Evolutionary conservation across 2,797 vertebrate species (phyloP).

Genomic region (Notolepis coatsorum): DNA sequence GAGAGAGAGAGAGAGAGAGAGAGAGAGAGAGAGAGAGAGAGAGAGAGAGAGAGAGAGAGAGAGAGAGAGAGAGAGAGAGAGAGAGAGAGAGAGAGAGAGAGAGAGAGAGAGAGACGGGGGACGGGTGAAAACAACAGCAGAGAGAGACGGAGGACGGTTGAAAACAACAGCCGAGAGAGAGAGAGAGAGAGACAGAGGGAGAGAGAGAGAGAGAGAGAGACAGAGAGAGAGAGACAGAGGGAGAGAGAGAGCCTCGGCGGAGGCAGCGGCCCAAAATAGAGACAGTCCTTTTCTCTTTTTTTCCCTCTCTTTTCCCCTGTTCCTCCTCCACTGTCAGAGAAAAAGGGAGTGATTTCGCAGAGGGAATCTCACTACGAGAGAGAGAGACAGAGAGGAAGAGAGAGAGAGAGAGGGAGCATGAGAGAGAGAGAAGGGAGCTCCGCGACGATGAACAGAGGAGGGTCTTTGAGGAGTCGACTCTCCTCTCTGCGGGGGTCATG

Average conservation of each 20-base stretch:
- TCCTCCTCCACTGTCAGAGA: conserved; percentile 36
- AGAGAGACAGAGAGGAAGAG: conserved; percentile 16
- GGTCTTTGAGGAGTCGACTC: conserved; percentile 79
- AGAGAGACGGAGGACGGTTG: conserved; percentile 38
- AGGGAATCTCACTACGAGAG: conserved; percentile 42
- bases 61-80: neutral
- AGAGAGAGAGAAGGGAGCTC: conserved; percentile 38
- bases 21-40: conserved; percentile 48
- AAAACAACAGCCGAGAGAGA: conserved; percentile 16
- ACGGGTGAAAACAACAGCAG: conserved; percentile 28
- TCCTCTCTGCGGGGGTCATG: conserved; percentile 82
- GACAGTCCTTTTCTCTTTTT: conserved; percentile 31
- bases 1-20: conserved; percentile 8
- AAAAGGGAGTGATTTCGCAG: conserved; percentile 49
- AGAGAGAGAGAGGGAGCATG: conserved; percentile 15
- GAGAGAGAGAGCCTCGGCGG: conserved; percentile 64
- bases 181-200: neutral
- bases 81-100: conserved; percentile 17
- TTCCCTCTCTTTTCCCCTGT: conserved; percentile 4
- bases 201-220: conserved; percentile 39
- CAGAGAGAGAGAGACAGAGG: conserved; percentile 36
- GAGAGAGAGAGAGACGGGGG: conserved; percentile 3
- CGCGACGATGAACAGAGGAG: conserved; percentile 76
- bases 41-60: conserved; percentile 9
- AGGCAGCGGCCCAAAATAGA: conserved; percentile 76